Evolutionary conservation across 2,113 vertebrate species (phyloP).

Genomic region (Nyctibius bracteatus): DNA sequence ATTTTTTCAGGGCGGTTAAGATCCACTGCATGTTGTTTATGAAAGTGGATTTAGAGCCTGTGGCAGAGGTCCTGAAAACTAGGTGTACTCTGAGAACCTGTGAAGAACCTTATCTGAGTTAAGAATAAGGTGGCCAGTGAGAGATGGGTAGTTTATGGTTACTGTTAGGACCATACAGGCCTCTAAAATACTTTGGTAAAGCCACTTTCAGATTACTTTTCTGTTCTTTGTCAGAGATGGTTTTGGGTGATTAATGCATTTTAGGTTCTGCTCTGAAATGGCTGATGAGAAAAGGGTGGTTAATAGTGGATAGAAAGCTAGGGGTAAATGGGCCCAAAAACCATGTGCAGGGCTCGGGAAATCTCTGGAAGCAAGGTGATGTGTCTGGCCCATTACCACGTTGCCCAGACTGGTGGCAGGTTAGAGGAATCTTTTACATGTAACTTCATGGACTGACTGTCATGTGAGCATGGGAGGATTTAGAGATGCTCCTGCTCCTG

Average conservation of each 20-base stretch:
- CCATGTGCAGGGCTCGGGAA: neutral
- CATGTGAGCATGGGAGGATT: neutral
- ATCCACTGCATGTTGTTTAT: neutral
- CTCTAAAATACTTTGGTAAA: neutral
- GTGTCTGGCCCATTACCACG: rapidly evolving
- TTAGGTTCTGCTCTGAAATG: neutral
- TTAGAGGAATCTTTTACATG: neutral
- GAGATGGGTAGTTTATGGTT: neutral
- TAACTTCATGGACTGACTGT: neutral
- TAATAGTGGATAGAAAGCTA: neutral
- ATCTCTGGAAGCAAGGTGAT: neutral
- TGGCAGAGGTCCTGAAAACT: neutral
- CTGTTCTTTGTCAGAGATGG: neutral
- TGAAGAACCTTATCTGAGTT: neutral
- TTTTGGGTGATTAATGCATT: neutral
- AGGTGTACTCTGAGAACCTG: neutral
- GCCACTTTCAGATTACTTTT: neutral
- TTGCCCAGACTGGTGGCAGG: neutral
- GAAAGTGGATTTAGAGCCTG: neutral
- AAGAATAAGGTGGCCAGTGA: neutral
- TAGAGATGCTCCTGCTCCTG: neutral
- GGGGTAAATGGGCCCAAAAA: rapidly evolving
- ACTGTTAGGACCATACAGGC: neutral
- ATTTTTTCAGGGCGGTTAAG: neutral
- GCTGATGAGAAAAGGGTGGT: neutral